A percentile compares a stretch with the other conserved stretches of the same genome.
phyloP scores from a whole-genome alignment of 2,888 invertebrate species.

The Dynastes hyllus region DNA sequence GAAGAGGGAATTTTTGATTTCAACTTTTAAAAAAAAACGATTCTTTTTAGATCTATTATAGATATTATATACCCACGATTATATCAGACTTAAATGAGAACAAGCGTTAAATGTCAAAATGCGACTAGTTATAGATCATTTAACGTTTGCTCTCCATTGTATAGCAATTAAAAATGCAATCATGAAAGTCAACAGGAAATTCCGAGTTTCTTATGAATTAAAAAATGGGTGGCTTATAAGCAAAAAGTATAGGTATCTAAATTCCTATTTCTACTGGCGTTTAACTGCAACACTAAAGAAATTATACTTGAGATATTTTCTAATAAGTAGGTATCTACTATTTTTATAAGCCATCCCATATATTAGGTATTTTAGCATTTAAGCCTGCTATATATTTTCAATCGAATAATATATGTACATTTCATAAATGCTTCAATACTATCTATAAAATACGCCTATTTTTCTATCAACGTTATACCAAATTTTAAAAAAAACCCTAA shows the following conservation, averaged over 20 bases:
- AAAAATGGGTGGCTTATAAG: not conserved
- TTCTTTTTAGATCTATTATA: constrained; percentile 13
- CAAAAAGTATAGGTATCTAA: no score
- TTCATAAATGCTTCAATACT: constrained; percentile 36
- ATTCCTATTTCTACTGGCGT: no score
- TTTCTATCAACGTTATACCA: constrained; percentile 1
- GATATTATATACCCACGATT: not conserved
- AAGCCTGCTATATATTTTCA: constrained; percentile 2
- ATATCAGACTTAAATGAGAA: constrained; percentile 24
- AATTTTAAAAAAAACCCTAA: not conserved
- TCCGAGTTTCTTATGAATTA: constrained; percentile 30
- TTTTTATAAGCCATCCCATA: not conserved
- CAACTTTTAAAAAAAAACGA: no score
- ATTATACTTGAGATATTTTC: no score
- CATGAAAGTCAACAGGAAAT: not conserved
- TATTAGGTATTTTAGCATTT: constrained; percentile 37
- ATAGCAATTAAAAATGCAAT: constrained; percentile 53
- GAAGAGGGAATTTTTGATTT: constrained; percentile 39
- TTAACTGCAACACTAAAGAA: no score
- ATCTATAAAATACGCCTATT: not conserved
- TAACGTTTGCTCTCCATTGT: constrained; percentile 13
- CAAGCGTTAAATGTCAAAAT: not conserved
- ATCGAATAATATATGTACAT: no score
- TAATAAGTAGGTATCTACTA: no score
- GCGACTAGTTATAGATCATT: not conserved